Evolutionary conservation across 35 echinoderm and acorn worm genomes (phyloP).

Genomic region (Patiria miniata): DNA sequence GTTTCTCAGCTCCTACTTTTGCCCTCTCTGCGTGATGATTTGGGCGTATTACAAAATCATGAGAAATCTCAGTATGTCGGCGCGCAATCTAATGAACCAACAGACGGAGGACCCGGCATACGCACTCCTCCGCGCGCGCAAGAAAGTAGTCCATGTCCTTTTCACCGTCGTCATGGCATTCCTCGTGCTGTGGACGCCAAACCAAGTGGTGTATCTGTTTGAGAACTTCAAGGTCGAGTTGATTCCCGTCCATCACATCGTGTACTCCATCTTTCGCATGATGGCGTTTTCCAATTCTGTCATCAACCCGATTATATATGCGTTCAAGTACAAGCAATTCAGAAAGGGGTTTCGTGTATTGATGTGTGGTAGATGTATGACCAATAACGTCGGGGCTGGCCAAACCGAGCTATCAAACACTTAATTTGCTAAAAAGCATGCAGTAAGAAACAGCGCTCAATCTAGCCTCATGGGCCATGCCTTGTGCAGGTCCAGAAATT

Average conservation of each 20-base stretch:
- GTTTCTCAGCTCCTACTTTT: constrained; percentile 85
- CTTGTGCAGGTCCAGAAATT: too few relatives aligned
- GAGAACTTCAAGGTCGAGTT: constrained; percentile 61
- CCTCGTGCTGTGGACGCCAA: constrained; percentile 81
- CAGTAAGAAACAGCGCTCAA: too few relatives aligned
- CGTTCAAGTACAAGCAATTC: constrained; percentile 90
- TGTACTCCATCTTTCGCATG: constrained; percentile 74
- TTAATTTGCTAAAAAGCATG: background rate
- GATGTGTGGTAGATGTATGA: constrained; percentile 48
- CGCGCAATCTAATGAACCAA: constrained; percentile 21
- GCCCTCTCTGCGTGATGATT: constrained; percentile 88
- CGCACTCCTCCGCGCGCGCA: constrained; percentile 69
- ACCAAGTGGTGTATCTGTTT: constrained; percentile 89
- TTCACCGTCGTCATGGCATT: constrained; percentile 85
- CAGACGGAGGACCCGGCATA: constrained; percentile 50
- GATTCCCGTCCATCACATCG: constrained; percentile 14
- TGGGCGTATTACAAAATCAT: constrained; percentile 78
- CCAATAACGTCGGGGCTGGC: constrained; percentile 24
- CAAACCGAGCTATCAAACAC: background rate
- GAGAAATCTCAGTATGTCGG: constrained; percentile 57
- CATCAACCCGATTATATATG: constrained; percentile 95
- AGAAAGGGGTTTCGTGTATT: constrained; percentile 80
- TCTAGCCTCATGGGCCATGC: too few relatives aligned
- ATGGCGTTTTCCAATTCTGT: constrained; percentile 88
- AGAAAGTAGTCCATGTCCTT: constrained; percentile 77